These are phyloP conservation scores for Speoplatyrhinus poulsoni DNA, from an alignment of 2,113 vertebrate species.

Conservation along the genomic window DNA sequence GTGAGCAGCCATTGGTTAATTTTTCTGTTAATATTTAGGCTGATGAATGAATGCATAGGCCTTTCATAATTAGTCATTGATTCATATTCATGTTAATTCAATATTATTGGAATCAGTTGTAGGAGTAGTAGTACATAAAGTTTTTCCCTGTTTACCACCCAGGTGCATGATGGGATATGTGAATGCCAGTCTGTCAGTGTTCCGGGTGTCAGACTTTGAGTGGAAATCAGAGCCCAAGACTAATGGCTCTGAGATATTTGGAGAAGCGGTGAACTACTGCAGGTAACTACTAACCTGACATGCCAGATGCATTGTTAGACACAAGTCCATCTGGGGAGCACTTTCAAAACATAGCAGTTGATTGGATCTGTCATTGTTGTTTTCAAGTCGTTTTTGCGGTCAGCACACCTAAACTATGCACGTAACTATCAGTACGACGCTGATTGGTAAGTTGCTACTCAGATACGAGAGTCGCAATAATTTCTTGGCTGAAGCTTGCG, in stretches of 20 bases:
- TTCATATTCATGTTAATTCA: too few species aligned
- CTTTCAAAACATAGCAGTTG: too few species aligned
- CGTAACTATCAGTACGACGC: too few species aligned
- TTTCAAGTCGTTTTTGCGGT: too few species aligned
- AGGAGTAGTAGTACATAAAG: background rate
- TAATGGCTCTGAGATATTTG: slow-evolving; percentile 84
- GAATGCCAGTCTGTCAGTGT: slow-evolving; percentile 90
- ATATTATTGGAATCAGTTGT: background rate
- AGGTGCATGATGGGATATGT: slow-evolving; percentile 95
- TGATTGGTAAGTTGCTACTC: too few species aligned
- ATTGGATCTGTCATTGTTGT: background rate
- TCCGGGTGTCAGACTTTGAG: slow-evolving; percentile 89
- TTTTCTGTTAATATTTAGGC: background rate
- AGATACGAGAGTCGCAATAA: too few species aligned
- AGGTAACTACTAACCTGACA: slow-evolving; percentile 67
- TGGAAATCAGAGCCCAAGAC: slow-evolving; percentile 82
- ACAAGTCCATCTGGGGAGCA: too few species aligned
- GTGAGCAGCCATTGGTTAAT: slow-evolving; percentile 71
- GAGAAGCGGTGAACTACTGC: slow-evolving; percentile 85
- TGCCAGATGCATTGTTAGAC: background rate
- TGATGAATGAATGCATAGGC: background rate
- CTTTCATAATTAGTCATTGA: background rate
- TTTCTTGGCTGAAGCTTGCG: too few species aligned
- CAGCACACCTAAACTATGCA: too few species aligned
- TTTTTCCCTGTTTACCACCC: slow-evolving; percentile 17